Base-by-base conservation (phyloP, 1,140 invertebrate species). In the Drusus annulatus region DNA sequence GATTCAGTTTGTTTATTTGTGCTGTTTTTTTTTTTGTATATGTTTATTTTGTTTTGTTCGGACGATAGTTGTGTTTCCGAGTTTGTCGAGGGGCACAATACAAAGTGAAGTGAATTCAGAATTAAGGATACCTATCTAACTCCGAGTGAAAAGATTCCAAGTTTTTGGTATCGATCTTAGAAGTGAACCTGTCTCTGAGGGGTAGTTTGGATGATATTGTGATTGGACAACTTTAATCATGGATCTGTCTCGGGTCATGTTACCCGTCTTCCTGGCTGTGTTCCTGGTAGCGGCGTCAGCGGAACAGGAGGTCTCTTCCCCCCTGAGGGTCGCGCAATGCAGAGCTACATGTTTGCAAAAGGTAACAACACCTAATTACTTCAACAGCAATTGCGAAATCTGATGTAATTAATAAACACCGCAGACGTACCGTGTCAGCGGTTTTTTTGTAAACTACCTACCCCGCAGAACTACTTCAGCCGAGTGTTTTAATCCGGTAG, bases 331-430 rank as follows among this genome's bases (percentile, higher is more conserved):
- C 77, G 93, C 93, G 68, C 92, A 93, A 84, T 93, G 93, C 85
- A 87, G 93, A 85, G 92, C 92, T 63, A 92, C 92, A 79, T 93
- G 93, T 87, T 90, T 93, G 81, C 91, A 92, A 90, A 92, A 91
- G 92, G 93, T 93, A 90, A 65, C 31, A 65, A 63, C 2, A 28
- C 28, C 6, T 8, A 36, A 36, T 36, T 36, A 7, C 0, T 36
- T 36, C 8, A 36, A 36, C 4, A n/a, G n/a, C n/a, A 36, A 4
- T 36, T 36, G 6, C 28, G 7, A 4, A 36, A 36, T 4, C 31
- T 3, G 31, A 36, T 28, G 2, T 28, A 36, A 36, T 36, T 3
- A 3, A 28, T 28, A 28, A 28, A 36, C 6, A 36, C 5, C 8
- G 31, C 7, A 6, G 31, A 36, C 0, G 3, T 36, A 7, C 8